Evolutionary conservation across 2,113 vertebrate species (phyloP), one percentile per base, ranked within the genome.

Genomic region (Chionis minor): DNA sequence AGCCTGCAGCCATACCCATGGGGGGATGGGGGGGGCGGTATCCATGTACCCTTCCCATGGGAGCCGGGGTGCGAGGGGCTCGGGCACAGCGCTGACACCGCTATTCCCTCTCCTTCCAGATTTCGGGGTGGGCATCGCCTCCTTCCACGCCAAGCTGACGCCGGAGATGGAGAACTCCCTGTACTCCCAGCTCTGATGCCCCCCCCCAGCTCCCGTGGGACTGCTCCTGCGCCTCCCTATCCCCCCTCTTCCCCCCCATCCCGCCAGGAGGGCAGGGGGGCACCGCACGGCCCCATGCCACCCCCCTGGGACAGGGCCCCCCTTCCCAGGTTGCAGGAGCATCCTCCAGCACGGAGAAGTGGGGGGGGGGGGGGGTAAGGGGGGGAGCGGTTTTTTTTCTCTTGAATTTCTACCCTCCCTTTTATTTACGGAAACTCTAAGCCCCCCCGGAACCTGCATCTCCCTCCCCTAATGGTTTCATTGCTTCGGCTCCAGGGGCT

Each of bases 131-230:
- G 93, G 94, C 22, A 88, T 97, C 9, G 0, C 91, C 55, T 88
- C 98, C 4, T 97, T 97, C 95, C 97, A 97, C 12, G 2, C 97
- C 21, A 98, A 97, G 93, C 83, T 96, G 82, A 70, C 97, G 3
- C 85, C 96, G 2, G 97, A 98, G 81, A 97, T 97, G 95, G 98
- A 98, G 90, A 94, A 63, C 61, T 94, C 97, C 24, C 95, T 98
- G 42, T 98, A 97, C 84, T 97, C 98, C 3, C 97, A 97, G 73
- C 97, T 98, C 61, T 98, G 97, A 98, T 72, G 85, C 4, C 28
- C 49, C 16, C 15, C 45, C 18, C 22, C 44, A 2, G 87, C 54
- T 58, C 52, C 78, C 27, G 1, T 2, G 20, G 93, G 67, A 90
- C 61, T 24, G 67, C 42, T 91, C 40, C 83, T 58, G 65, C 16